Base-by-base conservation (phyloP, 2,797 vertebrate species). In the Hyperoplus immaculatus region DNA sequence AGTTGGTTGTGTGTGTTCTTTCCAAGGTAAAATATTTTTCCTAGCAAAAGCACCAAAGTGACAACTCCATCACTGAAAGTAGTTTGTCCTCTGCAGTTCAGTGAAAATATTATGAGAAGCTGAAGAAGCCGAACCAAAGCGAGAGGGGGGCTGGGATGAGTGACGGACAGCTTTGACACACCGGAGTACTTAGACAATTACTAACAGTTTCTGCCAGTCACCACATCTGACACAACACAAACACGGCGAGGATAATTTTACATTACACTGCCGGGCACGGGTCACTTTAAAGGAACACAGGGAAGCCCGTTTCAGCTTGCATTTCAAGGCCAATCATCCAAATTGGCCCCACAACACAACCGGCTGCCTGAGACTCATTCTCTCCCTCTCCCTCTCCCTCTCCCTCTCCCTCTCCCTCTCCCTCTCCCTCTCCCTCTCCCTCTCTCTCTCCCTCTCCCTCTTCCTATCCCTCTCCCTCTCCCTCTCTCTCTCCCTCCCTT, bases 101-200 rank as follows among this genome's bases (percentile, higher is more conserved):
- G 91, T 89, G 90, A 95, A 95, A 95, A 95, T 95, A 95, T 95
- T 95, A 94, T 95, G 94, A 95, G 92, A 95, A 93, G 93, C 90
- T 29, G 75, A 91, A 93, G 90, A 91, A 92, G 87, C 80, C 76
- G 92, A 80, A 66, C 78, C 72, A 55, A 83, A 69, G 29, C 29
- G 77, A 84, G 87, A 75, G 68, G 91, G 89, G 91, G 89, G 89
- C 72, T 41, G 85, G 88, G 88, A 91, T 93, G 92, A 92, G 86
- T 96, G 95, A 96, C 92, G 90, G 95, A 96, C 95, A 96, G 94
- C 93, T 96, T 80, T 94, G 95, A 95, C 94, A 95, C 91, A 93
- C 93, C 88, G 92, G 93, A 95, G 94, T 95, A 95, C 94, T 95
- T 95, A 95, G 92, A 95, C 95, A 95, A 95, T 96, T 95, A 96